Conservation (phyloP, 2,888 invertebrate genomes). For the Therioaphis trifolii region DNA sequence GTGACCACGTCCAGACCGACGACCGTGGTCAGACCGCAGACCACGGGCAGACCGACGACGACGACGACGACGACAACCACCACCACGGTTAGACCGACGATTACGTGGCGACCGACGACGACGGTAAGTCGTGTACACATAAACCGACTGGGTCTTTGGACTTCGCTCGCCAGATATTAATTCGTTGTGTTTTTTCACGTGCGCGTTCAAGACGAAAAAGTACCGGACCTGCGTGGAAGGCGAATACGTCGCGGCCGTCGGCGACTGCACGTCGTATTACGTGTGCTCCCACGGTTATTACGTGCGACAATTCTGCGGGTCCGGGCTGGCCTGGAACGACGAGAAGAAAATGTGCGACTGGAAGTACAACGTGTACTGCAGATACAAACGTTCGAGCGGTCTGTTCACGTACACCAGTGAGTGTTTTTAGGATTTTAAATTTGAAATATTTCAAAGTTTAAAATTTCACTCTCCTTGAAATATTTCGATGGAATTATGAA, state of each 20-base stretch:
- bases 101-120: slow-evolving; percentile 67
- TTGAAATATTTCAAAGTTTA: too few relatives aligned
- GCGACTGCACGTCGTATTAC: slow-evolving; percentile 81
- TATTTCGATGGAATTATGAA: too few relatives aligned
- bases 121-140: slow-evolving; percentile 63
- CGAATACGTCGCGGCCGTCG: slow-evolving; percentile 73
- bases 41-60: slow-evolving; percentile 66
- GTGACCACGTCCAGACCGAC: slow-evolving; percentile 8
- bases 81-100: slow-evolving; percentile 69
- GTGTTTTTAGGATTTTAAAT: too few relatives aligned
- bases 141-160: background rate
- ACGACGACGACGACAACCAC: slow-evolving; percentile 25
- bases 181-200: background rate
- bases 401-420: slow-evolving; percentile 22
- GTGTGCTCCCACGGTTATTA: slow-evolving; percentile 81
- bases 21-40: slow-evolving; percentile 69
- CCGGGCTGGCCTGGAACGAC: slow-evolving; percentile 84
- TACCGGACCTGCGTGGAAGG: slow-evolving; percentile 67
- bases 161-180: background rate
- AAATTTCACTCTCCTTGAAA: too few relatives aligned
- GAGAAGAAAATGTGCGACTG: slow-evolving; percentile 80
- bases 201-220: slow-evolving; percentile 21
- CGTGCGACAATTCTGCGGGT: slow-evolving; percentile 80
- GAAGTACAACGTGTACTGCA: slow-evolving; percentile 81
- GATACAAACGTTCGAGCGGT: slow-evolving; percentile 66